Base-by-base conservation (phyloP, 2,113 vertebrate genomes). In the Peromyscus polionotus region DNA sequence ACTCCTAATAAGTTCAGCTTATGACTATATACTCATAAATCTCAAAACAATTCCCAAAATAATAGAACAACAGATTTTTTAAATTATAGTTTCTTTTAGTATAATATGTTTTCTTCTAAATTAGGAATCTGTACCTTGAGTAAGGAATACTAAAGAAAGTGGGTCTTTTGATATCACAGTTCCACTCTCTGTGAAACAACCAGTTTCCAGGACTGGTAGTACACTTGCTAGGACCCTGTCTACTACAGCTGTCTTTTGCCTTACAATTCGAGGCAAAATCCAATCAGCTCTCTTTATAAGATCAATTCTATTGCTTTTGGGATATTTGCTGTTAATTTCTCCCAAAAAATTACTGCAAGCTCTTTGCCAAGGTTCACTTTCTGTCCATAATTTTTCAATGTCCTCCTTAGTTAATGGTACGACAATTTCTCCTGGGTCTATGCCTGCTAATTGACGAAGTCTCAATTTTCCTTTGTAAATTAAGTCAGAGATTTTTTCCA, bases 21-120 rank as follows among this genome's bases (percentile, higher is more conserved):
- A 7, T 90, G 19, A 70, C 10, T 57, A 36, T 39, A 28, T 54
- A 70, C 42, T 86, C 45, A 88, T 42, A 67, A 95, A 75, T 11
- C 59, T 51, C 68, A 75, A 85, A 84, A 57, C 59, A 63, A 79
- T 87, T 96, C 54, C 6, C 3, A 94, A 97, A 87, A 59, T 26
- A 67, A 51, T 36, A 92, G 93, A 92, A 65, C 3, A 61, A 51
- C 28, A 92, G 33, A 19, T 57, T 70, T 70, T 87, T 94, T 54
- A 31, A 67, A 90, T 90, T 42, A 65, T 4, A 39, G 17, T 59
- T 73, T 59, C 22, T 87, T 73, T 54, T 87, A 48, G 59, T 22
- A 17, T 81, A 59, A 8, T 80, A 87, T 3, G 2, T 65, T 39
- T 86, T 95, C 33, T 39, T 72, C 79, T 73, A 86, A 65, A 57